Evolutionary conservation across 2,113 vertebrate genomes (phyloP).

Genomic region (Zeus faber): DNA sequence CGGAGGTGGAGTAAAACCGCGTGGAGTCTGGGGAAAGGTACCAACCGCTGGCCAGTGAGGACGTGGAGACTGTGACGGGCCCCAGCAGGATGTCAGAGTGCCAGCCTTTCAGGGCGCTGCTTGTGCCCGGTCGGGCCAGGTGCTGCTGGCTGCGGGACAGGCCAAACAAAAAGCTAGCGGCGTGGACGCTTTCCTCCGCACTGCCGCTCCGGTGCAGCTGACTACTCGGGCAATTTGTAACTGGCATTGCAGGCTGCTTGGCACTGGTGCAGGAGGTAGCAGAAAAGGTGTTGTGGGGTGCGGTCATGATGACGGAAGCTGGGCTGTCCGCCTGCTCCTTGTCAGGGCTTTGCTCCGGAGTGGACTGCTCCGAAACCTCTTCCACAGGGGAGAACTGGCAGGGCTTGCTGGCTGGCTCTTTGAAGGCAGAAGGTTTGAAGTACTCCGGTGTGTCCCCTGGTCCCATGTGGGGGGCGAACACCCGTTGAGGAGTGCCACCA

Average conservation of each 20-base stretch:
- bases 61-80: constrained; percentile 72
- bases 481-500: constrained; percentile 48
- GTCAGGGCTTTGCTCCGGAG: constrained; percentile 83
- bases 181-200: constrained; percentile 78
- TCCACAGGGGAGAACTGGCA: constrained; percentile 92
- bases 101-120: constrained; percentile 87
- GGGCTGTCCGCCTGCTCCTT: constrained; percentile 70
- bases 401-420: constrained; percentile 77
- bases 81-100: constrained; percentile 90
- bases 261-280: constrained; percentile 29
- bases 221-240: constrained; percentile 45
- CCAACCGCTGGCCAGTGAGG: constrained; percentile 82
- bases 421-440: constrained; percentile 73
- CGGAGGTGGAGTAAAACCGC: constrained; percentile 83
- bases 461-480: constrained; percentile 44
- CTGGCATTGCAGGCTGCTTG: constrained; percentile 1
- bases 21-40: constrained; percentile 85
- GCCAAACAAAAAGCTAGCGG: constrained; percentile 81
- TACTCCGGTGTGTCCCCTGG: constrained; percentile 73
- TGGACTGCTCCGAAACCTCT: constrained; percentile 89
- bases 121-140: constrained; percentile 70
- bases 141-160: constrained; percentile 89
- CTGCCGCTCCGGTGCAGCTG: constrained; percentile 86
- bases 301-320: constrained; percentile 13
- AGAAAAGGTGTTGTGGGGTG: constrained; percentile 38